phyloP scores from a whole-genome alignment of 2,888 invertebrate genomes.

The Calephelis perditalis region DNA sequence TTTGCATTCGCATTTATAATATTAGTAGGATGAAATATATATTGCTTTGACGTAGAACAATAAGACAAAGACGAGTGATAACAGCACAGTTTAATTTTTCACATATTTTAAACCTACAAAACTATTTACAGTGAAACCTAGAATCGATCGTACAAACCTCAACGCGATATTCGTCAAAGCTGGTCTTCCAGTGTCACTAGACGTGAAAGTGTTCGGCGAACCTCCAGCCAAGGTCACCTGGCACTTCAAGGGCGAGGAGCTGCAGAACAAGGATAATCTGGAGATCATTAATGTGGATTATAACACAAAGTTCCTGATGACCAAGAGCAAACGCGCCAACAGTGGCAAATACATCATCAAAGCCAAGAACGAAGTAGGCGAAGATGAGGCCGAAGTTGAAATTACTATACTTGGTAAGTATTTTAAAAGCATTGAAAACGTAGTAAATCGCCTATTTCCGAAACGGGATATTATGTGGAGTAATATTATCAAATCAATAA shows the following conservation, averaged over 20 bases:
- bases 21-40: no score
- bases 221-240: slow-evolving; percentile 95
- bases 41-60: no score
- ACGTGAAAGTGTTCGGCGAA: slow-evolving; percentile 94
- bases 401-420: slow-evolving; percentile 85
- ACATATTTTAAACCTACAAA: background rate
- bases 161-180: slow-evolving; percentile 91
- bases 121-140: slow-evolving; percentile 88
- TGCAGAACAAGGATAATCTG: slow-evolving; percentile 79
- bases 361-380: slow-evolving; percentile 95
- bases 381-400: slow-evolving; percentile 94
- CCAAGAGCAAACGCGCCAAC: slow-evolving; percentile 88
- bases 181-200: slow-evolving; percentile 91
- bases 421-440: no score
- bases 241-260: slow-evolving; percentile 85
- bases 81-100: no score
- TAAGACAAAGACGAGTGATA: background rate
- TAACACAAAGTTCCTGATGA: slow-evolving; percentile 92
- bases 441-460: no score
- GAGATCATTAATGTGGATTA: slow-evolving; percentile 92
- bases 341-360: slow-evolving; percentile 93
- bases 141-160: slow-evolving; percentile 94
- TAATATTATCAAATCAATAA: no score
- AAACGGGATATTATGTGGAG: no score
- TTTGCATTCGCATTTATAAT: no score